These are phyloP conservation scores for Pemphigus obesinymphae DNA, from an alignment of 1,140 invertebrate species.

Conservation along the genomic window DNA sequence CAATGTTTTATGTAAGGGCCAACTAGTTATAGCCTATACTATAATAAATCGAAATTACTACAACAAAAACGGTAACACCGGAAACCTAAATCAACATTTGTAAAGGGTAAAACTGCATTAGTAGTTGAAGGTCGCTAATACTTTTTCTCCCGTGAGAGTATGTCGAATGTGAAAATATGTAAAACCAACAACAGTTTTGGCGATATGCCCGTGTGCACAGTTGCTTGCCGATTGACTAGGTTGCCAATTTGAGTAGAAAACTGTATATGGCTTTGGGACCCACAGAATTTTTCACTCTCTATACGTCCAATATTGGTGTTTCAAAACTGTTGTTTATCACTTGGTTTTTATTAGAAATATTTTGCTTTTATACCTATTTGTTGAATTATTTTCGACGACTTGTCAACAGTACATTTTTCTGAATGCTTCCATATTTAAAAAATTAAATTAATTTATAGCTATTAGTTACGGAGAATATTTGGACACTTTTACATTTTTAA, in stretches of 20 bases:
- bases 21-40: too few species aligned
- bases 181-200: slow-evolving; percentile 3
- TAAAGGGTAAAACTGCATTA: not conserved
- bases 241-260: not conserved
- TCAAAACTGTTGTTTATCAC: not conserved
- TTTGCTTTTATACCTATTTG: too few species aligned
- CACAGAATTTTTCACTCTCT: not conserved
- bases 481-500: too few species aligned
- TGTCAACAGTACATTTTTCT: too few species aligned
- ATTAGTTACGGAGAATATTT: too few species aligned
- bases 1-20: too few species aligned
- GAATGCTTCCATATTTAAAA: too few species aligned
- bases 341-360: not conserved
- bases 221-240: not conserved
- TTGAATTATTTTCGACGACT: too few species aligned
- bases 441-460: too few species aligned
- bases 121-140: slow-evolving; percentile 1
- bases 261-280: not conserved
- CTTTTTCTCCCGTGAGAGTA: not conserved
- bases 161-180: not conserved
- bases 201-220: not conserved
- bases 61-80: not conserved
- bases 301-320: not conserved
- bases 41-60: not conserved
- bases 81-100: not conserved